Base-by-base conservation (phyloP, 2,888 invertebrate species). In the Esperia sulphurella region DNA sequence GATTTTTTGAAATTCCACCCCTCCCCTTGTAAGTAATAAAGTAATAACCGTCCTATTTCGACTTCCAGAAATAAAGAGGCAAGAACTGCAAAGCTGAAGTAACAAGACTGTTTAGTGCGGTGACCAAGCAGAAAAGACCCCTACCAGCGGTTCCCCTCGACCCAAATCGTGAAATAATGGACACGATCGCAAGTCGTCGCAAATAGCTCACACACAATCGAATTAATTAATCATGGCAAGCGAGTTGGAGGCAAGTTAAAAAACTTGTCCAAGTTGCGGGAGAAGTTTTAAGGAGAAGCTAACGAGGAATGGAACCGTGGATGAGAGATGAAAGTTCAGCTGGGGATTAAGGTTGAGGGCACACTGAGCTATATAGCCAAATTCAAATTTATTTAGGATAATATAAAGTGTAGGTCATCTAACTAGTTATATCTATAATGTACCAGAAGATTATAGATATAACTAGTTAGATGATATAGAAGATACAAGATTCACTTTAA, bases 221-320 rank as follows among this genome's bases (percentile, higher is more conserved):
- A 84, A 85, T 89, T 87, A 88, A 89, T 89, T 89, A 87, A 88
- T 89, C 88, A 86, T 77, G 75, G 77, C 74, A 78, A 76, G 70
- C 76, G 71, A 78, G 78, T 78, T 75, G 65, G 65, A 60, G 62
- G 66, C 51, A 75, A 87, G 83, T 87, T 84, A 84, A 88, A 87
- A 89, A 86, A 83, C 78, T 85, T 83, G 72, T 76, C 72, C 73
- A 65, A 81, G 72, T 75, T 70, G 58, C 69, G 63, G 78, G 52
- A 65, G 56, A 86, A 89, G 82, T 88, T 89, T 86, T 81, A 78
- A 84, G 85, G 82, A 80, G 84, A 84, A 84, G 78, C 83, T 87
- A 86, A 87, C 85, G 83, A 89, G 84, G 78, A 86, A 79, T 77
- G 73, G 80, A 72, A 71, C 71, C 68, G 72, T 63, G 65, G 83